Evolutionary conservation across 92 coral and sea anemone genomes (phyloP), one percentile per base, ranked within the genome.

Genomic region (Virgularia gustaviana): DNA sequence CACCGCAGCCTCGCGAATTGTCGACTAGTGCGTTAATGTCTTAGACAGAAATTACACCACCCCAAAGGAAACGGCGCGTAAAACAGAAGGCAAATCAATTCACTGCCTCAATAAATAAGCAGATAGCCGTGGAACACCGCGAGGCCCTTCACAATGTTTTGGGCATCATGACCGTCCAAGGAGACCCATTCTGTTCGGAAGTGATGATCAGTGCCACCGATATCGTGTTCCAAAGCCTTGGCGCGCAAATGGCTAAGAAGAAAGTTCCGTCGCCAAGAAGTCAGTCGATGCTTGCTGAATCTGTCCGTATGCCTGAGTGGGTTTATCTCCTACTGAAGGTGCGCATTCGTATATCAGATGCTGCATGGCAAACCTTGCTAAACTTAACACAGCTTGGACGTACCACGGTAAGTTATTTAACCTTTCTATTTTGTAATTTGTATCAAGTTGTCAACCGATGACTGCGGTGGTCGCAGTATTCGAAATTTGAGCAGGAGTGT

Each of bases 241-340:
- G 55, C 3, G 55, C 55, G 23, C 16, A 11, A 3, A 49, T 16
- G 55, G 55, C 55, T 16, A 16, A 16, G 3, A 15, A 49, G 23
- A 49, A 20, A 4, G 55, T 49, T 20, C 18, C 23, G 23, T 49
- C 55, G 5, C 22, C 16, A 15, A 20, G 12, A 49, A 49, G 55
- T 49, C 55, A 15, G 55, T 49, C 23, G 6, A 20, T 49, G 55
- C n/a, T n/a, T n/a, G n/a, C n/a, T n/a, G n/a, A n/a, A n/a, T n/a
- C n/a, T n/a, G n/a, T n/a, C n/a, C n/a, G 55, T 49, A 15, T 49
- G 18, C 55, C 55, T 49, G 55, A 49, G 2, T 49, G 55, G 55
- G 18, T 49, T 49, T 49, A 49, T 49, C 22, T 49, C 2, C 23
- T 49, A 49, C 55, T 49, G 12, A 49, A 49, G 12, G 55, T 49